Evolutionary conservation across 2,888 invertebrate species (phyloP).

Genomic region (Caenorhabditis sp.): DNA sequence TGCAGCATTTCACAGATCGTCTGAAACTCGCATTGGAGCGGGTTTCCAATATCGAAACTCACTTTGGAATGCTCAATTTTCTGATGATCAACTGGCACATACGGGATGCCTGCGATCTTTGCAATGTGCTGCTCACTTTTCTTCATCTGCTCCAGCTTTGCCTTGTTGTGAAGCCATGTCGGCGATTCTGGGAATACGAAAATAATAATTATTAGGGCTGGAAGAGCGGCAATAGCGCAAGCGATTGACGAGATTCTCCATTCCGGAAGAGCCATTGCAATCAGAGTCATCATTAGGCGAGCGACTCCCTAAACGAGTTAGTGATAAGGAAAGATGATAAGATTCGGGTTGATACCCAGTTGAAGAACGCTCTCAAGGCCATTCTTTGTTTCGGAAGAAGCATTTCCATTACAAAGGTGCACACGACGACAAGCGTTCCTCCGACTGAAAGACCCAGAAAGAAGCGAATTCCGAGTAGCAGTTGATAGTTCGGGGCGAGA

Average conservation of each 20-base stretch:
- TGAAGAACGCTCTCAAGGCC: constrained; percentile 82
- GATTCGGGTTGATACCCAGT: constrained; percentile 79
- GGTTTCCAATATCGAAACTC: background rate
- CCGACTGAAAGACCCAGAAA: constrained; percentile 75
- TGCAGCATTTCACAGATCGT: constrained; percentile 71
- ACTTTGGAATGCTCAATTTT: constrained; percentile 76
- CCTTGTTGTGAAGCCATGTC: constrained; percentile 81
- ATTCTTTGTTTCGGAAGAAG: constrained; percentile 82
- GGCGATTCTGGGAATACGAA: constrained; percentile 82
- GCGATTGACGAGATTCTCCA: constrained; percentile 79
- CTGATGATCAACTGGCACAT: constrained; percentile 73
- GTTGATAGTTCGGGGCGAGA: constrained; percentile 55
- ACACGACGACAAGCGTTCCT: constrained; percentile 81
- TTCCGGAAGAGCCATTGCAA: constrained; percentile 78
- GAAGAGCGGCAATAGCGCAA: constrained; percentile 78
- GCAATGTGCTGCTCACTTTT: constrained; percentile 78
- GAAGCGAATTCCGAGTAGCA: constrained; percentile 63
- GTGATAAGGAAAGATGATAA: too few species aligned
- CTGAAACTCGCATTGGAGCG: constrained; percentile 29
- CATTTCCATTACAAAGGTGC: constrained; percentile 82
- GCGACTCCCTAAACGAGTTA: constrained; percentile 75
- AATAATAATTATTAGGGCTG: constrained; percentile 77
- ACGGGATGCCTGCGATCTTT: constrained; percentile 75
- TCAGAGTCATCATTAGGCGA: constrained; percentile 78
- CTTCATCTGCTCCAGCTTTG: constrained; percentile 75